These are phyloP conservation scores for Perccottus glenii DNA, from an alignment of 2,113 vertebrate species.

Conservation along the genomic window DNA sequence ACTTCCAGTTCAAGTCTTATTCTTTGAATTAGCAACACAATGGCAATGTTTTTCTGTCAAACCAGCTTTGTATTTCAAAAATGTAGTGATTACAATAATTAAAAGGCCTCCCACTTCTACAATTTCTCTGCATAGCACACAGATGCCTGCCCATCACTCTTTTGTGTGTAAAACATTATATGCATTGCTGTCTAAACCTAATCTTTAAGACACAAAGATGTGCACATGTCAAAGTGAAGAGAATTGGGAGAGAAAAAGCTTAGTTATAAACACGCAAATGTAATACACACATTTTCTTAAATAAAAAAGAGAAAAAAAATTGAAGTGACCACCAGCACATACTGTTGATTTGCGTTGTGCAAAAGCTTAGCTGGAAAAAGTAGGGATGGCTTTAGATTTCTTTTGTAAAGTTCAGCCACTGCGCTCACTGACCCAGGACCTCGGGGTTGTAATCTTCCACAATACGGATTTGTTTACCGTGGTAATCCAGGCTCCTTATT, in stretches of 20 bases:
- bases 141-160: constrained; percentile 28
- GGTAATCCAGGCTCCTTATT: too few relatives aligned
- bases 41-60: constrained; percentile 41
- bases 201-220: constrained; percentile 16
- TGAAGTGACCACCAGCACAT: too few relatives aligned
- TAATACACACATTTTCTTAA: neutral
- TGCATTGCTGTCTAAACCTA: constrained; percentile 1
- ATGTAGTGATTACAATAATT: constrained; percentile 30
- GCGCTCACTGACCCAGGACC: too few relatives aligned
- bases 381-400: too few relatives aligned
- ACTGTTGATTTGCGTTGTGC: too few relatives aligned
- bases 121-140: neutral
- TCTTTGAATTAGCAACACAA: constrained; percentile 44
- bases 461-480: too few relatives aligned
- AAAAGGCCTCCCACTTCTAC: constrained; percentile 27
- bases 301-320: neutral
- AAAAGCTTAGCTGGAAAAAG: too few relatives aligned
- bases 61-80: constrained; percentile 37
- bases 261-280: neutral
- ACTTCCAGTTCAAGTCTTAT: constrained; percentile 18
- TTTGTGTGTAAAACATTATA: constrained; percentile 8
- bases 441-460: too few relatives aligned
- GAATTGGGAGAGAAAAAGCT: neutral
- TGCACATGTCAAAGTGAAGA: constrained; percentile 5
- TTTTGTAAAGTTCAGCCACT: too few relatives aligned